phyloP scores from a whole-genome alignment of 2,888 invertebrate species.

The Mythimna vitellina region DNA sequence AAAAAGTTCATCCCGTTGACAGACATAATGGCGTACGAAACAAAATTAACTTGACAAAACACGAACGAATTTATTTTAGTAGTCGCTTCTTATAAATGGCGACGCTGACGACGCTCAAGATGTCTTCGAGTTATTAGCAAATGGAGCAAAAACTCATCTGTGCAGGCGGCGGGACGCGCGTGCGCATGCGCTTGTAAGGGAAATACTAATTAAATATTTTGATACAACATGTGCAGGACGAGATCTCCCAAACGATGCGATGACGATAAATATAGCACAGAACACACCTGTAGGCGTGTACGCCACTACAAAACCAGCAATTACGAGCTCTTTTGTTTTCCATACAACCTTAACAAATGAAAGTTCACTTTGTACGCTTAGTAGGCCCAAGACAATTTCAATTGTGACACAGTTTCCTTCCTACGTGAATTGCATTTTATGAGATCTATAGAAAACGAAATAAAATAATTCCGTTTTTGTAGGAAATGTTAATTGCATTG shows the following conservation, averaged over 20 bases:
- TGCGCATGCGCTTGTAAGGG: slow-evolving; percentile 64
- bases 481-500: slow-evolving; percentile 38
- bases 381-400: slow-evolving; percentile 42
- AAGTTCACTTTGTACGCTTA: slow-evolving; percentile 49
- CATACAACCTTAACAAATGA: slow-evolving; percentile 48
- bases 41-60: slow-evolving; percentile 64
- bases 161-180: slow-evolving; percentile 57
- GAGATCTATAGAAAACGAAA: slow-evolving; percentile 35
- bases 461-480: slow-evolving; percentile 31
- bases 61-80: slow-evolving; percentile 65
- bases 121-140: slow-evolving; percentile 66
- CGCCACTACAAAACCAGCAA: slow-evolving; percentile 28
- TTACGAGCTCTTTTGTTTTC: slow-evolving; percentile 50
- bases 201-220: slow-evolving; percentile 67
- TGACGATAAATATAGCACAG: slow-evolving; percentile 50
- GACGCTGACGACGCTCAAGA: slow-evolving; percentile 60
- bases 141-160: slow-evolving; percentile 63
- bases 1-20: slow-evolving; percentile 61
- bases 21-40: slow-evolving; percentile 53
- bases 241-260: slow-evolving; percentile 40
- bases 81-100: slow-evolving; percentile 67
- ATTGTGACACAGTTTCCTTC: slow-evolving; percentile 57
- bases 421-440: slow-evolving; percentile 55
- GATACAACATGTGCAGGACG: slow-evolving; percentile 55
- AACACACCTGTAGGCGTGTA: slow-evolving; percentile 48